Evolutionary conservation across 2,113 vertebrate species (phyloP).

Genomic region (Clinocottus analis): DNA sequence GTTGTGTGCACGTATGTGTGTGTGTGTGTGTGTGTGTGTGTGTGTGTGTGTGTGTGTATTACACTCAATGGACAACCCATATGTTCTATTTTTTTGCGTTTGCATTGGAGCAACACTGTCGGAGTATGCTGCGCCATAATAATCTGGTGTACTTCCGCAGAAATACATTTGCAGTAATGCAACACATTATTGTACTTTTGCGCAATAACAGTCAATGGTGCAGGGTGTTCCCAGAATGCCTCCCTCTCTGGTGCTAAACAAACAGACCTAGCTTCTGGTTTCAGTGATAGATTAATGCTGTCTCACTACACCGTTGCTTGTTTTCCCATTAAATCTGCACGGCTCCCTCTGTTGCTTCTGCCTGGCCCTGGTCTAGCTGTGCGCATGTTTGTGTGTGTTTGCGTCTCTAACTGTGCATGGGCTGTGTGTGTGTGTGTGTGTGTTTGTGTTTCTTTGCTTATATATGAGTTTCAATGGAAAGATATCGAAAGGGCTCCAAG

Average conservation of each 20-base stretch:
- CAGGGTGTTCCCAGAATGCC: slow-evolving; percentile 51
- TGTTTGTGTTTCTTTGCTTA: slow-evolving; percentile 59
- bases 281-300: slow-evolving; percentile 76
- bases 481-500: slow-evolving; percentile 69
- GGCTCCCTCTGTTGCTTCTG: slow-evolving; percentile 64
- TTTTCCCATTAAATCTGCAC: slow-evolving; percentile 74
- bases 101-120: slow-evolving; percentile 19
- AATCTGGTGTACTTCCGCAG: slow-evolving; percentile 45
- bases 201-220: slow-evolving; percentile 59
- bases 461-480: slow-evolving; percentile 61
- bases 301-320: slow-evolving; percentile 68
- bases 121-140: slow-evolving; percentile 26
- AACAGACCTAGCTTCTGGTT: slow-evolving; percentile 60
- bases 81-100: slow-evolving; percentile 20
- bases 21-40: slow-evolving; percentile 3
- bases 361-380: slow-evolving; percentile 41
- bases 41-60: slow-evolving; percentile 12
- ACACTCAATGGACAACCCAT: slow-evolving; percentile 27
- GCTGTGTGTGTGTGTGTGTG: slow-evolving; percentile 23
- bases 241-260: slow-evolving; percentile 52
- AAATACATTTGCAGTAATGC: slow-evolving; percentile 46
- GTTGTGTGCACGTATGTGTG: slow-evolving; percentile 9
- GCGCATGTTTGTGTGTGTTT: slow-evolving; percentile 24
- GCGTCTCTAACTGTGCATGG: slow-evolving; percentile 3
- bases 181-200: slow-evolving; percentile 48